A percentile compares a stretch with the other conserved stretches of the same genome.
phyloP scores from a whole-genome alignment of 2,888 invertebrate species.

The Coenonympha glycerion region DNA sequence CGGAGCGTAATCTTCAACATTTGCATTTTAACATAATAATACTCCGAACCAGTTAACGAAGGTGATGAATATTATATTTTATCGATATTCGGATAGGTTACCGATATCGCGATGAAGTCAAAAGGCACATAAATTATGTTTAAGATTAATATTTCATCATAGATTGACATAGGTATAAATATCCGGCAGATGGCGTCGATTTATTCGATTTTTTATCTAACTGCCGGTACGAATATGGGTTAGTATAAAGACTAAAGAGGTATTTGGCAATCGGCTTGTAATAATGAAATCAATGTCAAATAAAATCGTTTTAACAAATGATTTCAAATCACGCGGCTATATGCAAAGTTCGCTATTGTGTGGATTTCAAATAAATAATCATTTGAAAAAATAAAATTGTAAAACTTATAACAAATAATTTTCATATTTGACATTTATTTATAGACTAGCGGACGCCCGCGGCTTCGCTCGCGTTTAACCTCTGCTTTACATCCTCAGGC shows the following conservation, averaged over 20 bases:
- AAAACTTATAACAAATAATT: background rate
- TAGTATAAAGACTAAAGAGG: slow-evolving; percentile 12
- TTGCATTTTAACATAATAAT: slow-evolving; percentile 25
- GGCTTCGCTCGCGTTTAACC: no score
- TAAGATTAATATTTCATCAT: slow-evolving; percentile 34
- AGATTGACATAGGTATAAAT: slow-evolving; percentile 30
- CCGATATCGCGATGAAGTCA: slow-evolving; percentile 31
- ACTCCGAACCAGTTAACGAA: slow-evolving; percentile 30
- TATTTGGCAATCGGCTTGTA: slow-evolving; percentile 19
- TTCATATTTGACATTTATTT: background rate
- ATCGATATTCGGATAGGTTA: slow-evolving; percentile 27
- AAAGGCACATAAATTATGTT: slow-evolving; percentile 33
- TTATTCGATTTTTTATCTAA: slow-evolving; percentile 25
- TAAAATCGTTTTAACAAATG: slow-evolving; percentile 6
- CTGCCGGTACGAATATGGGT: slow-evolving; percentile 8
- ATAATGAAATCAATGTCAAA: slow-evolving; percentile 16
- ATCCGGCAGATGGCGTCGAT: slow-evolving; percentile 24
- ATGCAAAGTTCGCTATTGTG: slow-evolving; percentile 8
- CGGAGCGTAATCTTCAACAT: slow-evolving; percentile 14
- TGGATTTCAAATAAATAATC: slow-evolving; percentile 11
- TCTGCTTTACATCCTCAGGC: no score
- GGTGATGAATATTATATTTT: slow-evolving; percentile 26
- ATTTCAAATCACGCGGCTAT: slow-evolving; percentile 18
- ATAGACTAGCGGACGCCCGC: no score
- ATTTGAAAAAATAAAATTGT: no score